Base-by-base conservation (phyloP, 2,113 vertebrate species). In the Thalassoma bifasciatum region DNA sequence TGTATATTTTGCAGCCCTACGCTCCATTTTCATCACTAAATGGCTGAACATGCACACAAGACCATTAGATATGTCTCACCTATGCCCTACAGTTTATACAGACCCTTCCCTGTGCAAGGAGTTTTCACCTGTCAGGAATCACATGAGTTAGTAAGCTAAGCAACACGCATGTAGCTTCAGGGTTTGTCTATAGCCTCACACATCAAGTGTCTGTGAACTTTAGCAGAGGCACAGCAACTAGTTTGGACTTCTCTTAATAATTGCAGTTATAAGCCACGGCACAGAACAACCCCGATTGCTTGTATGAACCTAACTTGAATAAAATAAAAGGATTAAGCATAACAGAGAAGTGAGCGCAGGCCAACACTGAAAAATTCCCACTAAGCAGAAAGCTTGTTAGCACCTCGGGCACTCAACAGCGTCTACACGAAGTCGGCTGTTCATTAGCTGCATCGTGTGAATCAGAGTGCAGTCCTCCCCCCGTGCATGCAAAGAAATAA, bases 361-460 rank as follows among this genome's bases (percentile, higher is more conserved):
- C 44, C 44, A 19, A 64, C 8, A 66, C 36, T 38, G 59, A 21
- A 38, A 58, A 22, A 11, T 14, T 30, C 5, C 22, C 4, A 50
- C 14, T 22, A 54, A 67, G 44, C 12, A 1, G 56, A 30, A 61
- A 40, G 60, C 30, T 53, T 51, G 42, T 76, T 60, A 64, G 46
- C 72, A 72, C 73, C 56, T 76, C 75, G 42, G 72, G 58, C 80
- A 62, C 50, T 30, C 40, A 67, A 66, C 16, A 5, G 60, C 63
- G 49, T 63, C 64, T 40, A n/a, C 23, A 56, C 0, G 2, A 7
- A 51, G 72, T 58, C 1, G 1, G 36, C 57, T 52, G 66, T 75
- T 40, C 78, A 67, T 74, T 66, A 68, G 38, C 73, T 44, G 66
- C 23, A 64, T 44, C 3, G 23, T 59, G 65, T 34, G 56, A 81